Evolutionary conservation across 2,797 vertebrate genomes (phyloP).

Genomic region (Gymnothorax reevesii): DNA sequence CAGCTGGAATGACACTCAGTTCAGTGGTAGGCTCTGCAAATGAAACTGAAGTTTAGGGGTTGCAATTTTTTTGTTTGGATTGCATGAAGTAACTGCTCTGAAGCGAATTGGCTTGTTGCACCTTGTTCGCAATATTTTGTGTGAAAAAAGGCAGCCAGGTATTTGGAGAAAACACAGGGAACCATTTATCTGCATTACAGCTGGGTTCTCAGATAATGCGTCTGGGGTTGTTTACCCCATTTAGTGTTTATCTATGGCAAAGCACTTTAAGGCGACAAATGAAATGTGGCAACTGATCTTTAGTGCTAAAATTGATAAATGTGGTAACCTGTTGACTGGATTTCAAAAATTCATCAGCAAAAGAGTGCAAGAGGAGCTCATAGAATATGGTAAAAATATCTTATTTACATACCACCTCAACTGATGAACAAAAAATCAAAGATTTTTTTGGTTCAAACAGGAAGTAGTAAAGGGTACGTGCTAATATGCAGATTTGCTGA

Average conservation of each 20-base stretch:
- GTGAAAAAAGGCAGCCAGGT: not conserved
- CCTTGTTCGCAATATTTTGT: not conserved
- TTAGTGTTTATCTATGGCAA: not conserved
- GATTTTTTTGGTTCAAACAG: no score
- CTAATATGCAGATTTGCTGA: not conserved
- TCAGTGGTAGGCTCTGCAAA: not conserved
- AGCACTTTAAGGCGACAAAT: not conserved
- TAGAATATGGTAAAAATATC: not conserved
- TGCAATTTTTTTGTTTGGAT: no score
- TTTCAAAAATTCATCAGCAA: not conserved
- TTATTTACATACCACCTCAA: not conserved
- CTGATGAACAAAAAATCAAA: not conserved
- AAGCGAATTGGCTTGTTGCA: not conserved
- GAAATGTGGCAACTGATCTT: not conserved
- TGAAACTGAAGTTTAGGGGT: not conserved
- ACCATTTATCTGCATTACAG: not conserved
- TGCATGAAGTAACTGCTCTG: not conserved
- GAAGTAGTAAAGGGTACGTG: not conserved
- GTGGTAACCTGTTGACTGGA: not conserved
- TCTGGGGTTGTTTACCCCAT: not conserved
- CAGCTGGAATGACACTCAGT: no score
- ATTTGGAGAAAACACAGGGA: not conserved
- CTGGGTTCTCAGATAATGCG: slow-evolving; percentile 2
- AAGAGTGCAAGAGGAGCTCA: not conserved
- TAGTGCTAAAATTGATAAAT: not conserved